Conservation (phyloP, 1,140 invertebrate genomes). For the Araneus ventricosus region DNA sequence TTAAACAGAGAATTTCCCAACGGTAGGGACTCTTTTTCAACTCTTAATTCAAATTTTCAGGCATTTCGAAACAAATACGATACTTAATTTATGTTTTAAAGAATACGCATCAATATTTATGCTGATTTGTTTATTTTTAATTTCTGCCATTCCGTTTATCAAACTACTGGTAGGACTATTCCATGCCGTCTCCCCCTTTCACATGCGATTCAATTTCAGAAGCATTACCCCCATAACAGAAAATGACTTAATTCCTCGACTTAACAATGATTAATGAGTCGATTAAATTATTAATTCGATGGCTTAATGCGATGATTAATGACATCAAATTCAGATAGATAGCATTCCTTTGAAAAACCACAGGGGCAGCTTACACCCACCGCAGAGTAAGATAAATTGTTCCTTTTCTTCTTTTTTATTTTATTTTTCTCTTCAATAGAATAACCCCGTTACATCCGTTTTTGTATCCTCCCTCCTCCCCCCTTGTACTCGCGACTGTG, state of each 20-base stretch:
- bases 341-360: slow-evolving; percentile 18
- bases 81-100: too few species aligned
- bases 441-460: not conserved
- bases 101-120: too few species aligned
- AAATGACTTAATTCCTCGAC: slow-evolving; percentile 38
- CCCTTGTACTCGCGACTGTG: not conserved
- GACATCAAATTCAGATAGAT: not conserved
- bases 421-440: too few species aligned
- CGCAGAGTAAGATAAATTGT: not conserved
- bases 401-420: not conserved
- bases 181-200: not conserved
- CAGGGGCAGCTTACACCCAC: not conserved
- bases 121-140: too few species aligned
- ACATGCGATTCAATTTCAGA: not conserved
- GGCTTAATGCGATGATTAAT: slow-evolving; percentile 5
- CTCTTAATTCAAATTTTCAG: too few species aligned
- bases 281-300: slow-evolving; percentile 37
- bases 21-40: too few species aligned
- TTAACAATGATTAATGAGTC: slow-evolving; percentile 22
- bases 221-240: not conserved
- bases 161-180: too few species aligned
- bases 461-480: not conserved
- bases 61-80: too few species aligned
- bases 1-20: too few species aligned
- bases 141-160: too few species aligned